Base-by-base conservation (phyloP, 2,797 vertebrate species). In the Melanotaenia boesemani region DNA sequence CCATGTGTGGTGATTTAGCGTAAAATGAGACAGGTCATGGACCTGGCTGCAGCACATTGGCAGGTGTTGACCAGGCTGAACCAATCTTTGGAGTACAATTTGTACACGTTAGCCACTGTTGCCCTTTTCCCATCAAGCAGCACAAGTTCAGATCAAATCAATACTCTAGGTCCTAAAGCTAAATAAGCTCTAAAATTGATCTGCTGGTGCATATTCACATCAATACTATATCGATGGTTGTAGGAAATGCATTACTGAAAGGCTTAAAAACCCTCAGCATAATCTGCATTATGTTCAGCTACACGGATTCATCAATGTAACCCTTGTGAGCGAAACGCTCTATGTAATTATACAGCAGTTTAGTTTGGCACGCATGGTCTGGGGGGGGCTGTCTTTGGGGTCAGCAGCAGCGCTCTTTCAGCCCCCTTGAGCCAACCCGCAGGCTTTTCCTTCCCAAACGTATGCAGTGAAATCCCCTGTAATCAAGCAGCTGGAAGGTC, bases 401-500 rank as follows among this genome's bases (percentile, higher is more conserved):
- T 88, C 84, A 86, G 77, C 26, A 56, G 73, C 69, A 63, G 64
- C 70, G 10, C 77, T 81, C 59, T 79, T 67, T 70, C 60, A 73
- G 62, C 61, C 72, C 77, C 67, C 62, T 11, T 22, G 74, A 54
- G 70, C 82, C 78, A 68, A 36, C 73, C 73, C 54, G 3, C 26
- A 66, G 76, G 82, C 79, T 81, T 84, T 85, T 70, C 80, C 78
- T 82, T 80, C 77, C 57, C 61, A 72, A 75, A 82, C 81, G 71
- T 76, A 77, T n/a, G 44, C 72, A 75, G 79, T 62, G 57, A 91
- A 90, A 90, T 91, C 90, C 79, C 63, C 71, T 82, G 82, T 91
- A 91, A 92, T 90, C 90, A 91, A 86, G 78, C 82, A 91, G 89
- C 89, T 90, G 86, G 81, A 87, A 74, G 69, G 77, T 67, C 82